These are phyloP conservation scores for Onychomys arenicola DNA, from an alignment of 2,797 vertebrate genomes.

Conservation along the genomic window DNA sequence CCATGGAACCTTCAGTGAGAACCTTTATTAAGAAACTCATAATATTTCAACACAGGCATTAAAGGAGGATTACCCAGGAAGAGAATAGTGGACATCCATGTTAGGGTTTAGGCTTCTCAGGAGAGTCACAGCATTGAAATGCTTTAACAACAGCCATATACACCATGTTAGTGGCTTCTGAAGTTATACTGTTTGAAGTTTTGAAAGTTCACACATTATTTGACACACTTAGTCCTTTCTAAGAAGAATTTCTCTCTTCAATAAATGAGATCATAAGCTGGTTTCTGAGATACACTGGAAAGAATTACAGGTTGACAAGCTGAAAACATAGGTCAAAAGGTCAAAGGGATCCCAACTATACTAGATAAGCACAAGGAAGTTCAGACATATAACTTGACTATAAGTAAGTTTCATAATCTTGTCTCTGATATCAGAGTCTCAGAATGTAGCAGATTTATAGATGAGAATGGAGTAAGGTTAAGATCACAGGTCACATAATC, in stretches of 20 bases:
- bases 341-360: background rate
- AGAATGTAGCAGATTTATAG: background rate
- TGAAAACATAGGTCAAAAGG: background rate
- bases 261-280: background rate
- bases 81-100: background rate
- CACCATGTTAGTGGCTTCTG: background rate
- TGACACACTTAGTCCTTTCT: background rate
- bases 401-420: background rate
- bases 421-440: background rate
- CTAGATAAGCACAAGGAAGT: background rate
- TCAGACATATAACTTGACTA: background rate
- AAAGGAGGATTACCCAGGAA: background rate
- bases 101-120: background rate
- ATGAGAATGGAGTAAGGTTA: background rate
- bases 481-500: background rate
- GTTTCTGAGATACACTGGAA: background rate
- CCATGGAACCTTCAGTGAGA: background rate
- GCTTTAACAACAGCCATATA: background rate
- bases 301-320: background rate
- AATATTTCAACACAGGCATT: too few relatives aligned
- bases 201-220: background rate
- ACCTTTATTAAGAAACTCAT: background rate
- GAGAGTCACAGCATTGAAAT: background rate
- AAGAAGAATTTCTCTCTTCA: background rate
- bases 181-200: background rate